Evolutionary conservation across 2,797 vertebrate species (phyloP).

Genomic region (Malacoctenus gilli): DNA sequence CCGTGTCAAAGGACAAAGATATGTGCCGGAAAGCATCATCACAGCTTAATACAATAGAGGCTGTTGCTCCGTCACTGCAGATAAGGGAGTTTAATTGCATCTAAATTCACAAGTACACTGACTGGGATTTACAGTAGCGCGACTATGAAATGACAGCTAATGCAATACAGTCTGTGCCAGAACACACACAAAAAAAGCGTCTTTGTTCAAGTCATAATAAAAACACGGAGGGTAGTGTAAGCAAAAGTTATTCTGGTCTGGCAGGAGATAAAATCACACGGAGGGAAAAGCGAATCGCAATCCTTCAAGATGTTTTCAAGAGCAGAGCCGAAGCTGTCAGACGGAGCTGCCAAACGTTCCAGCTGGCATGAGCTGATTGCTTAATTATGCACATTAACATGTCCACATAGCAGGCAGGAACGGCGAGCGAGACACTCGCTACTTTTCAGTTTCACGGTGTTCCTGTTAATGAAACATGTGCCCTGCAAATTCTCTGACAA

Average conservation of each 20-base stretch:
- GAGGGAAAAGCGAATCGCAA: constrained; percentile 48
- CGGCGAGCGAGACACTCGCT: constrained; percentile 52
- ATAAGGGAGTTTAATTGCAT: too few relatives aligned
- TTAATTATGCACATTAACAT: constrained; percentile 81
- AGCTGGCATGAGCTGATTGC: constrained; percentile 78
- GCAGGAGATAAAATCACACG: constrained; percentile 51
- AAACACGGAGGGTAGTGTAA: constrained; percentile 19
- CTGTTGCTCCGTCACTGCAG: too few relatives aligned
- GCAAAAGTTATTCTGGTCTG: constrained; percentile 21
- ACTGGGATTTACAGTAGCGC: too few relatives aligned
- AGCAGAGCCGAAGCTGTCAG: constrained; percentile 58
- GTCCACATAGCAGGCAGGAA: constrained; percentile 54
- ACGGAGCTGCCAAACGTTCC: constrained; percentile 71
- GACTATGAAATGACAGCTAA: too few relatives aligned
- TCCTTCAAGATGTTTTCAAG: constrained; percentile 71
- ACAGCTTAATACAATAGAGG: too few relatives aligned
- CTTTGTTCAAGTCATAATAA: constrained; percentile 4
- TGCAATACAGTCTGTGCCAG: neutral
- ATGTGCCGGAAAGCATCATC: too few relatives aligned
- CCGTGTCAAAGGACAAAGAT: too few relatives aligned
- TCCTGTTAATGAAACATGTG: constrained; percentile 39
- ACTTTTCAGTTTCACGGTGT: constrained; percentile 56
- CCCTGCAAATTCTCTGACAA: constrained; percentile 31
- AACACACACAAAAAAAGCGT: neutral
- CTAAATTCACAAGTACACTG: too few relatives aligned